phyloP scores from a whole-genome alignment of 2,888 invertebrate species.

The Scaeva pyrastri region DNA sequence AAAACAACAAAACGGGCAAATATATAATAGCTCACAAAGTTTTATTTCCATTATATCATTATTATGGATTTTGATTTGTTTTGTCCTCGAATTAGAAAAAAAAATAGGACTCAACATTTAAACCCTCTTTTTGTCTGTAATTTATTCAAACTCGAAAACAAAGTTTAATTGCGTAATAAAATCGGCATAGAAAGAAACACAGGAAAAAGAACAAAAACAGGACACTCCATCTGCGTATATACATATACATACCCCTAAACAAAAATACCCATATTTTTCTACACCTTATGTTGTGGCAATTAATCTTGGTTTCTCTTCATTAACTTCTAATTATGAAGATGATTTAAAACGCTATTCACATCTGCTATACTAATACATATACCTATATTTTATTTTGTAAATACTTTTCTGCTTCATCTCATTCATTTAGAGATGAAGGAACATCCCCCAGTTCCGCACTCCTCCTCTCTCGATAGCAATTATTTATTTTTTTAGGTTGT shows the following conservation, averaged over 20 bases:
- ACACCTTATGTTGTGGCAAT: slow-evolving; percentile 66
- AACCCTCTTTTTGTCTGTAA: slow-evolving; percentile 17
- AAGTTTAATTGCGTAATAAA: slow-evolving; percentile 70
- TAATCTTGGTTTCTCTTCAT: slow-evolving; percentile 70
- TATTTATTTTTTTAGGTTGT: slow-evolving; percentile 43
- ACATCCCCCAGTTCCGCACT: neutral
- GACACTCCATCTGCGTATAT: neutral
- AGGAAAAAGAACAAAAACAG: slow-evolving; percentile 5
- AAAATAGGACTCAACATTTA: neutral
- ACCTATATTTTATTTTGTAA: neutral
- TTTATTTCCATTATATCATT: too few species aligned
- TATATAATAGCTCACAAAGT: too few species aligned
- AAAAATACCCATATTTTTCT: slow-evolving; percentile 32
- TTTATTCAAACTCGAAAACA: slow-evolving; percentile 57
- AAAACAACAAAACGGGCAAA: too few species aligned
- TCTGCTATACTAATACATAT: slow-evolving; percentile 10
- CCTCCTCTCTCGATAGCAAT: slow-evolving; percentile 13
- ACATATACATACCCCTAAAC: neutral
- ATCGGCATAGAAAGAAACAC: slow-evolving; percentile 30
- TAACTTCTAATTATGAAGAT: slow-evolving; percentile 70
- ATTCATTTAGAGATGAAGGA: slow-evolving; percentile 27
- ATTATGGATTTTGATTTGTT: too few species aligned
- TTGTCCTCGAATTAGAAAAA: too few species aligned
- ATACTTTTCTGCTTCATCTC: slow-evolving; percentile 22
- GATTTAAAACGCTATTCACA: slow-evolving; percentile 51